Evolutionary conservation across 2,797 vertebrate species (phyloP).

Genomic region (Hippocampus kuda): DNA sequence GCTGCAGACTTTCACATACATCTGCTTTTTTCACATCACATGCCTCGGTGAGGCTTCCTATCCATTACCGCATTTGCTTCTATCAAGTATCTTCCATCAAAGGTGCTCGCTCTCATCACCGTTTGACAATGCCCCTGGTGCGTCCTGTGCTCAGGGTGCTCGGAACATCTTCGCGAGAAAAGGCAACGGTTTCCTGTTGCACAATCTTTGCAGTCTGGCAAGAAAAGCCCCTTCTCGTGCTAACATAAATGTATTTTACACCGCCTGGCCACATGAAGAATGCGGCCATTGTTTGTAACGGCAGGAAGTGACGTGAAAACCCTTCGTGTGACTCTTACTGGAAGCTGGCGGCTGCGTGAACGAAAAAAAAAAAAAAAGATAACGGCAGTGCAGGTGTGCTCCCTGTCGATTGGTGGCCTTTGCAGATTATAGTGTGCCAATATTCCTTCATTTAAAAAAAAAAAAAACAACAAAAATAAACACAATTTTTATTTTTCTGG

Average conservation of each 20-base stretch:
- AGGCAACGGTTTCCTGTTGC: conserved; percentile 37
- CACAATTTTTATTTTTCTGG: too few species aligned
- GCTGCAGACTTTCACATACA: conserved; percentile 30
- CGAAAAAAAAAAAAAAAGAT: conserved; percentile 36
- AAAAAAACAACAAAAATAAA: too few species aligned
- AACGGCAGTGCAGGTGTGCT: neutral
- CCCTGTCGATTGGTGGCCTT: neutral
- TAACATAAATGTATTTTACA: conserved; percentile 40
- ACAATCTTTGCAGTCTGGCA: conserved; percentile 11
- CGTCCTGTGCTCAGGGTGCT: conserved; percentile 15
- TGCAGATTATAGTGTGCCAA: too few species aligned
- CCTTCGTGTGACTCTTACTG: conserved; percentile 60
- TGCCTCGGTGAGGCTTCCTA: neutral
- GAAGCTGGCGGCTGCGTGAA: conserved; percentile 47
- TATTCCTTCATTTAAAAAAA: too few species aligned
- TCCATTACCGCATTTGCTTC: neutral
- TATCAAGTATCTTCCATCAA: neutral
- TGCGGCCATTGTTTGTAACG: conserved; percentile 55
- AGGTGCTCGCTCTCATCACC: neutral
- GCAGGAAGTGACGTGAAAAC: conserved; percentile 71
- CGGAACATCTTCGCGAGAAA: conserved; percentile 43
- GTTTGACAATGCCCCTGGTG: neutral
- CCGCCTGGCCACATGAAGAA: conserved; percentile 34
- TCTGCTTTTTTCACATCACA: conserved; percentile 53
- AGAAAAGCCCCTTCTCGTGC: neutral